phyloP scores from a whole-genome alignment of 2,797 vertebrate species.

The Lagocephalus sceleratus region DNA sequence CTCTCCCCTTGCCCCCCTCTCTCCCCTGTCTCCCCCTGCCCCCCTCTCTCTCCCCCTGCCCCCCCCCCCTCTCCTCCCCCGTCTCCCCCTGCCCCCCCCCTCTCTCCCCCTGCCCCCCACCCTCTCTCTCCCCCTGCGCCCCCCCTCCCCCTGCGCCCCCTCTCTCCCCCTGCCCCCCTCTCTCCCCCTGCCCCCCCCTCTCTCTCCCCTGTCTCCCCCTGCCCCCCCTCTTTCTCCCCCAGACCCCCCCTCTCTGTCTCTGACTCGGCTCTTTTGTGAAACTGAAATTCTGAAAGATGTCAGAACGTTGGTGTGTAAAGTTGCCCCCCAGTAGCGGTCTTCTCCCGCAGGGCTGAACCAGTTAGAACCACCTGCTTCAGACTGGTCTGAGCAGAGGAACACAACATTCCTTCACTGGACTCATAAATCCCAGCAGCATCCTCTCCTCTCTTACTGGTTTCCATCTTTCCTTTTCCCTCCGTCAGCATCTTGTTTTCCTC shows the following conservation, averaged over 20 bases:
- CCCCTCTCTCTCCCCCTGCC: neutral
- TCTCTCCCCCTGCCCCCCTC: neutral
- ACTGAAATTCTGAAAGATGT: neutral
- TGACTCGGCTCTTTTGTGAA: neutral
- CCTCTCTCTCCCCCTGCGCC: no score
- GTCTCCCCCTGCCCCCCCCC: neutral
- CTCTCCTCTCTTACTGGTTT: no score
- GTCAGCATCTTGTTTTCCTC: neutral
- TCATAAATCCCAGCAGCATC: no score
- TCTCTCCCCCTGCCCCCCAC: neutral
- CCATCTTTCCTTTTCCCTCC: no score
- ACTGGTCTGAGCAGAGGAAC: no score
- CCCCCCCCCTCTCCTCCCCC: neutral
- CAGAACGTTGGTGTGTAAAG: no score
- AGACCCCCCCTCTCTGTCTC: neutral
- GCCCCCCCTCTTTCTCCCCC: neutral
- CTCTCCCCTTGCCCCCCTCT: neutral
- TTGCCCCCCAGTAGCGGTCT: no score
- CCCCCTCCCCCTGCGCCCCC: neutral
- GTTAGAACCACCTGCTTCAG: no score
- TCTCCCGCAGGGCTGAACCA: no score
- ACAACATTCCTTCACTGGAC: no score
- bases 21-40: no score
- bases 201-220: neutral
- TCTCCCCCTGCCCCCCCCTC: neutral